Evolutionary conservation across 2,797 vertebrate genomes (phyloP), one percentile per base, ranked within the genome.

Genomic region (Sylvia borin): DNA sequence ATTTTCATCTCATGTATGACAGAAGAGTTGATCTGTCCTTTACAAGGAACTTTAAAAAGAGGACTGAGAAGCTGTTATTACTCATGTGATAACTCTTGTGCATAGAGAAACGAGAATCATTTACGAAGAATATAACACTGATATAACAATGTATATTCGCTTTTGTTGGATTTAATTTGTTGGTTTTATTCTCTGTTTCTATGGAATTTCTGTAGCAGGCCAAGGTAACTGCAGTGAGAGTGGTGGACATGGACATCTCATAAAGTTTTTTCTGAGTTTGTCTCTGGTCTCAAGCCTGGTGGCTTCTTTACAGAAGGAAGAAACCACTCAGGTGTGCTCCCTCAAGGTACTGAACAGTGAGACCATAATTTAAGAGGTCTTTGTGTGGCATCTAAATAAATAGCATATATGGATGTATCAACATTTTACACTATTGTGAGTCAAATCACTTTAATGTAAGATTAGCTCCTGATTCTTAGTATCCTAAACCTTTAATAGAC

Each of bases 401-500:
- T 50, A 75, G 19, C 47, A 31, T 27, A 29, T 45, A 42, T 45
- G 29, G 82, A 78, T 90, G 84, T 90, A 95, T 93, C 72, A 96
- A 94, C 81, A 88, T 85, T 91, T 92, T 84, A 68, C 31, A 57
- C 50, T 66, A 95, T 90, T 96, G 75, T 93, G 84, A 94, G 54
- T 45, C 54, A 89, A 96, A 96, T 93, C 87, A 96, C 89, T 96
- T 94, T 94, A 97, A 91, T 77, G 91, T 89, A 85, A 96, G 92
- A 95, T 96, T 94, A 96, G 54, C 91, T 92, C 65, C 91, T 93
- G 91, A 96, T 93, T 94, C 93, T 92, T 93, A 80, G 76, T 92
- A 58, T 83, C 90, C 81, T 97, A 97, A 97, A 96, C 89, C 92
- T 96, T 96, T 97, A 96, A 96, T 95, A 96, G 96, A 96, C 93